Evolutionary conservation across 2,888 invertebrate species (phyloP).

Genomic region (Drosophila paramelanica): DNA sequence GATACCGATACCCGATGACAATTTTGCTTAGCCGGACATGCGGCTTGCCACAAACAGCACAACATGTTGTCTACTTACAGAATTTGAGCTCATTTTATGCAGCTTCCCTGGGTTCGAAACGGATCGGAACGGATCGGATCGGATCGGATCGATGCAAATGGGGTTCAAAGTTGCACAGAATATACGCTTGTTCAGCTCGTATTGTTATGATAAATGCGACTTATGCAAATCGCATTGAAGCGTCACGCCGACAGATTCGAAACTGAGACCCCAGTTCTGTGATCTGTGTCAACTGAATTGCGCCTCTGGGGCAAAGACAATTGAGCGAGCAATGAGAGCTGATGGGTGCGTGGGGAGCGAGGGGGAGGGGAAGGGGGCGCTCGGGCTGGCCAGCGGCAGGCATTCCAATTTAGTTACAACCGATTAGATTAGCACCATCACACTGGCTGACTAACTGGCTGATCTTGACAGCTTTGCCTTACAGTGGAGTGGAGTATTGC

Average conservation of each 20-base stretch:
- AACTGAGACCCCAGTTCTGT: slow-evolving; percentile 18
- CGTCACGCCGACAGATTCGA: slow-evolving; percentile 25
- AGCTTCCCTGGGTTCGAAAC: background rate
- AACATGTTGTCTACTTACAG: slow-evolving; percentile 47
- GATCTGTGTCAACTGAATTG: slow-evolving; percentile 22
- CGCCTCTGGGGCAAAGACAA: slow-evolving; percentile 38
- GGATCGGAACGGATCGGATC: too few relatives aligned
- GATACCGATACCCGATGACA: slow-evolving; percentile 14
- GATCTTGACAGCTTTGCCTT: slow-evolving; percentile 8
- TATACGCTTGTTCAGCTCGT: background rate
- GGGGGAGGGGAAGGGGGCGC: background rate
- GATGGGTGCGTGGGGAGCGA: background rate
- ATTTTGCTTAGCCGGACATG: slow-evolving; percentile 10
- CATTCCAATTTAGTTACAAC: slow-evolving; percentile 46
- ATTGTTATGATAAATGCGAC: slow-evolving; percentile 8
- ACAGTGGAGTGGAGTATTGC: slow-evolving; percentile 11
- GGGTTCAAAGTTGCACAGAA: slow-evolving; percentile 33
- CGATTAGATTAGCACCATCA: slow-evolving; percentile 54
- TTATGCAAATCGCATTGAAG: slow-evolving; percentile 43
- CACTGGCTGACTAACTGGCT: slow-evolving; percentile 14
- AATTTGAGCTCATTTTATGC: slow-evolving; percentile 34
- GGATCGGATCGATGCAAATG: slow-evolving; percentile 31
- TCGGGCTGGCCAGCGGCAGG: slow-evolving; percentile 2
- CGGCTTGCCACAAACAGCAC: slow-evolving; percentile 25
- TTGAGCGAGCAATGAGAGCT: slow-evolving; percentile 19